Percentiles rank a stretch among this genome's conserved stretches.
phyloP scores from a whole-genome alignment of 2,888 invertebrate genomes.

The Tetragonula carbonaria region DNA sequence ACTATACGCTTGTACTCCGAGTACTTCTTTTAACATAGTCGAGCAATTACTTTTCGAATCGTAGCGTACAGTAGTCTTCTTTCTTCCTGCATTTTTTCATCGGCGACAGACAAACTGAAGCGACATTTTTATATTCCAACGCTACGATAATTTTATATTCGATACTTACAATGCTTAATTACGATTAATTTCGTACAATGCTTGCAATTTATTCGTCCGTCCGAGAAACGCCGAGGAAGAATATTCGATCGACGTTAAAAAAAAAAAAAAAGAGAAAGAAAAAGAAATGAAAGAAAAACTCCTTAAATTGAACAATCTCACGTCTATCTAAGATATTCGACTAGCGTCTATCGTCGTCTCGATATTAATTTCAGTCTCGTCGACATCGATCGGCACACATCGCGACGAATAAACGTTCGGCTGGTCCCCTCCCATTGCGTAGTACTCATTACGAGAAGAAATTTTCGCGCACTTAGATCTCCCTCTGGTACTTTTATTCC shows the following conservation, averaged over 20 bases:
- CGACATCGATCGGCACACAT: constrained; percentile 21
- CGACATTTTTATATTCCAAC: not conserved
- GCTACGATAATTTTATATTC: not conserved
- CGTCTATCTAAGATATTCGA: not conserved
- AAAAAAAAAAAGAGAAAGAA: too few relatives aligned
- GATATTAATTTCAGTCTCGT: not conserved
- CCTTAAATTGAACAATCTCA: not conserved
- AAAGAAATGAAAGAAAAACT: too few relatives aligned
- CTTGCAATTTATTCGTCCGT: too few relatives aligned
- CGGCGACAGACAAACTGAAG: not conserved
- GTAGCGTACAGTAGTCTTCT: not conserved
- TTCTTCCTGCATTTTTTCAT: not conserved
- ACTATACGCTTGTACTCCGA: too few relatives aligned
- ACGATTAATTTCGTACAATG: too few relatives aligned
- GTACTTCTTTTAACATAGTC: not conserved
- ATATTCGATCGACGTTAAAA: too few relatives aligned
- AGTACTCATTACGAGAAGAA: not conserved
- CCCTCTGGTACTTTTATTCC: constrained; percentile 34
- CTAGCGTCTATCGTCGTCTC: not conserved
- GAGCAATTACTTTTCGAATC: too few relatives aligned
- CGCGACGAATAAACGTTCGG: constrained; percentile 3
- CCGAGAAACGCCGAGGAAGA: too few relatives aligned
- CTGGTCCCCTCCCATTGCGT: not conserved
- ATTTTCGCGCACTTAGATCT: constrained; percentile 30
- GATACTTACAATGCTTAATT: not conserved